A percentile compares a stretch with the other conserved stretches of the same genome.
These are phyloP conservation scores for Orientallactaga bullata DNA, from an alignment of 2,113 vertebrate genomes.

Conservation along the genomic window DNA sequence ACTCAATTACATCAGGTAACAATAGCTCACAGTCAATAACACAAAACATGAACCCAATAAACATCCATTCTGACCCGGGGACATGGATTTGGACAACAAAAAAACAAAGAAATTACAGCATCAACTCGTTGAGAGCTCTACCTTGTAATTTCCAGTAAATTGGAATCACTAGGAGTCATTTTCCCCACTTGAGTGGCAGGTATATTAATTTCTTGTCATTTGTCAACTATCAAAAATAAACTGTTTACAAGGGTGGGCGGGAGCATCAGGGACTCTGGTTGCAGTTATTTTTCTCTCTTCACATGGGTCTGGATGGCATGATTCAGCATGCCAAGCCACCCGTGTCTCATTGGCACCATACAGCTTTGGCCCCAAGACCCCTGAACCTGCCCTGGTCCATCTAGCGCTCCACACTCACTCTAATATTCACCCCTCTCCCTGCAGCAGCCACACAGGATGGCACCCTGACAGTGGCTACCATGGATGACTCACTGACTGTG, in stretches of 20 bases:
- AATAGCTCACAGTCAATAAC: conserved; percentile 77
- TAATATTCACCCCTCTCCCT: background rate
- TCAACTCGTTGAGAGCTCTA: conserved; percentile 21
- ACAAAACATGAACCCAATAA: conserved; percentile 72
- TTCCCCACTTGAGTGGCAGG: conserved; percentile 74
- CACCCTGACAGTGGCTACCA: background rate
- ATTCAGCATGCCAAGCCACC: rapidly evolving
- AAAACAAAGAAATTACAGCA: conserved; percentile 63
- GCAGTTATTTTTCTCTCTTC: background rate
- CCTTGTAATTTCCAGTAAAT: conserved; percentile 78
- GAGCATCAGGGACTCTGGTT: background rate
- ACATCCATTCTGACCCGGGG: conserved; percentile 72
- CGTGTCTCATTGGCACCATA: background rate
- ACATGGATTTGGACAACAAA: conserved; percentile 56
- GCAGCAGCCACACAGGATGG: background rate
- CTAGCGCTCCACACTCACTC: background rate
- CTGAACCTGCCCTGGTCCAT: background rate
- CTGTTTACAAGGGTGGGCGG: conserved; percentile 47
- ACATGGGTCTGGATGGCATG: background rate
- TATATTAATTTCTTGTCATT: conserved; percentile 76
- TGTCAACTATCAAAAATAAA: conserved; percentile 74
- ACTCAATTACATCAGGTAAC: conserved; percentile 75
- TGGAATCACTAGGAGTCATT: conserved; percentile 62
- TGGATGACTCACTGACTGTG: background rate
- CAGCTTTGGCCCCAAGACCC: background rate